Percentiles rank a stretch among this genome's conserved stretches.
These are phyloP conservation scores for Diarsia mendica DNA, from an alignment of 2,888 invertebrate species.

Conservation along the genomic window DNA sequence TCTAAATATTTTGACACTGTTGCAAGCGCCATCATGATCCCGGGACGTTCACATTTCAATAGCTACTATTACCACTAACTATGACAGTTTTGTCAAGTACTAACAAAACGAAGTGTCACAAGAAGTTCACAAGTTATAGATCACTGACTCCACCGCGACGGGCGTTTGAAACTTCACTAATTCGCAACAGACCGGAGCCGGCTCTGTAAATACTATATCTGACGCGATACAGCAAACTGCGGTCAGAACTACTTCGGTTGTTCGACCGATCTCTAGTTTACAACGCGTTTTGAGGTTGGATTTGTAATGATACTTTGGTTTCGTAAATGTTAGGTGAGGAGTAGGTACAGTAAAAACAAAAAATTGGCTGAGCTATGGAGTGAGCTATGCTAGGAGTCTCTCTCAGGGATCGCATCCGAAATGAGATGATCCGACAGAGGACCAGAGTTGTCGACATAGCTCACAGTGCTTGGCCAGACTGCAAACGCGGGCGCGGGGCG, in stretches of 20 bases:
- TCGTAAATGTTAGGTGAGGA: neutral
- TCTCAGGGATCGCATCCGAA: too few species aligned
- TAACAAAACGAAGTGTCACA: conserved; percentile 47
- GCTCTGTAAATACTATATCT: conserved; percentile 23
- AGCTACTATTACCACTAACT: neutral
- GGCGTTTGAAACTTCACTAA: conserved; percentile 43
- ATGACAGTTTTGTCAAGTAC: neutral
- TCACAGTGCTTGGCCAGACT: too few species aligned
- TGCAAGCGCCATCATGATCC: too few species aligned
- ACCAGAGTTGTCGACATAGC: too few species aligned
- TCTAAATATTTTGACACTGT: too few species aligned
- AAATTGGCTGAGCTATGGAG: too few species aligned
- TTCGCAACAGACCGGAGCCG: conserved; percentile 8
- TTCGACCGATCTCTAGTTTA: neutral
- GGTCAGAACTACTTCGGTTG: neutral
- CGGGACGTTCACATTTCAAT: too few species aligned
- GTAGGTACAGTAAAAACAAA: neutral
- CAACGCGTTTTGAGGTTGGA: neutral
- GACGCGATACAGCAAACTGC: conserved; percentile 1
- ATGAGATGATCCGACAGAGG: too few species aligned
- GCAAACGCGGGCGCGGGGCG: too few species aligned
- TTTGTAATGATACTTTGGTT: neutral
- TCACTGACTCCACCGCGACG: conserved; percentile 20
- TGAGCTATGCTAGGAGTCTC: too few species aligned
- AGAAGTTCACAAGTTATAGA: conserved; percentile 23